Evolutionary conservation across 2,113 vertebrate species (phyloP).

Genomic region (Lophius piscatorius): DNA sequence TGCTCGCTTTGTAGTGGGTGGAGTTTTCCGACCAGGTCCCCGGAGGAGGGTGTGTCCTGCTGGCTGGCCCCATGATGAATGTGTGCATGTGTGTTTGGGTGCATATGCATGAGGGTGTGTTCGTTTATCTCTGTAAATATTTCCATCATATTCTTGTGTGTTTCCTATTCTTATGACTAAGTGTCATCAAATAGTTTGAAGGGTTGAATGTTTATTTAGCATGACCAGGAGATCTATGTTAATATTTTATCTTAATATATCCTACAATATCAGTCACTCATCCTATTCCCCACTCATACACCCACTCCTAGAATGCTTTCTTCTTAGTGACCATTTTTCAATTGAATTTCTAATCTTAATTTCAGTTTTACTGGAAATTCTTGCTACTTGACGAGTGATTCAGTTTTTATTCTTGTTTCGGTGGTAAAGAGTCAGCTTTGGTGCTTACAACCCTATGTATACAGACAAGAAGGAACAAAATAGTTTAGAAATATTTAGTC

Average conservation of each 20-base stretch:
- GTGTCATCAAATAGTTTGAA: conserved; percentile 6
- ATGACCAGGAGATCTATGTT: conserved; percentile 37
- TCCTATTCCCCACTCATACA: not conserved
- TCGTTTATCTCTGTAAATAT: not conserved
- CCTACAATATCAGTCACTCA: not conserved
- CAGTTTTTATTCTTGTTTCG: not conserved
- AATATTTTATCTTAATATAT: not conserved
- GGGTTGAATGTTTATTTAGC: not conserved
- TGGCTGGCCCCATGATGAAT: conserved; percentile 36
- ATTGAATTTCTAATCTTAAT: not conserved
- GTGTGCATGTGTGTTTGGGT: conserved; percentile 35
- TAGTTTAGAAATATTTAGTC: not conserved
- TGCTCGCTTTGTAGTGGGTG: conserved; percentile 62
- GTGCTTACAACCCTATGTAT: not conserved
- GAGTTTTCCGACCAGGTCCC: conserved; percentile 67
- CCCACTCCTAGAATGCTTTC: not conserved
- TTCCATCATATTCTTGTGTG: too few relatives aligned
- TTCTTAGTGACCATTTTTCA: not conserved
- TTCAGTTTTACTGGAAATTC: not conserved
- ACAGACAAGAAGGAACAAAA: not conserved
- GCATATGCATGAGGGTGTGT: not conserved
- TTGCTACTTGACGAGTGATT: not conserved
- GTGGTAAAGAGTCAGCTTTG: not conserved
- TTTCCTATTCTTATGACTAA: conserved; percentile 19
- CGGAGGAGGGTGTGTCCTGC: conserved; percentile 67